Conservation (phyloP, 2,113 vertebrate species). For the Thermophis baileyi region DNA sequence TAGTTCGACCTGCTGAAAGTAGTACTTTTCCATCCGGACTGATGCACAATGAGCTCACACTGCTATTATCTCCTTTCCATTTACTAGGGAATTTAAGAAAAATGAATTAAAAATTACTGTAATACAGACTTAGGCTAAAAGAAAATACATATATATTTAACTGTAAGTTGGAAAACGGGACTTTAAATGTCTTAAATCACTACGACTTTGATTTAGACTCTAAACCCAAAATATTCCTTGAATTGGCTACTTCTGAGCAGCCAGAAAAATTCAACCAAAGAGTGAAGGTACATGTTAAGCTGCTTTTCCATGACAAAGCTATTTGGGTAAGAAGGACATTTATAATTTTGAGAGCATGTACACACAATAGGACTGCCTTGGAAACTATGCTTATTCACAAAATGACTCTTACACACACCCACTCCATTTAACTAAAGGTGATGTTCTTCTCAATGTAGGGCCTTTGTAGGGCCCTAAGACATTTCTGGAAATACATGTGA, state of each 20-base stretch:
- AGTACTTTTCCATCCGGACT: slow-evolving; percentile 94
- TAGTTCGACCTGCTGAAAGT: slow-evolving; percentile 90
- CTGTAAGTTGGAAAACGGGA: background rate
- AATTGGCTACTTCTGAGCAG: background rate
- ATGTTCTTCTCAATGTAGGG: background rate
- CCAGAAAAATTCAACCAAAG: background rate
- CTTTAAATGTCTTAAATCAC: background rate
- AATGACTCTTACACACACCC: background rate
- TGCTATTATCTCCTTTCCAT: slow-evolving; percentile 93
- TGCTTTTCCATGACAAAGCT: background rate
- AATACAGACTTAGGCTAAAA: background rate
- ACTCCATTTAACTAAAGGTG: background rate
- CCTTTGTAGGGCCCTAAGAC: background rate
- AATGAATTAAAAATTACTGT: background rate
- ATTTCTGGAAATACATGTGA: background rate
- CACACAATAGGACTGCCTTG: background rate
- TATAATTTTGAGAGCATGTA: background rate
- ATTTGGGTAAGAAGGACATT: background rate
- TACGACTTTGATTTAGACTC: background rate
- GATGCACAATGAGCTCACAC: slow-evolving; percentile 88
- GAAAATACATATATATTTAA: background rate
- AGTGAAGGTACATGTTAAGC: background rate
- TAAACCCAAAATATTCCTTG: background rate
- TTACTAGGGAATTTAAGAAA: slow-evolving; percentile 73
- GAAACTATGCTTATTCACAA: background rate